A percentile compares a stretch with the other conserved stretches of the same genome.
These are phyloP conservation scores for Masnerella sp. DNA, from an alignment of 2,888 invertebrate species.

Conservation along the genomic window DNA sequence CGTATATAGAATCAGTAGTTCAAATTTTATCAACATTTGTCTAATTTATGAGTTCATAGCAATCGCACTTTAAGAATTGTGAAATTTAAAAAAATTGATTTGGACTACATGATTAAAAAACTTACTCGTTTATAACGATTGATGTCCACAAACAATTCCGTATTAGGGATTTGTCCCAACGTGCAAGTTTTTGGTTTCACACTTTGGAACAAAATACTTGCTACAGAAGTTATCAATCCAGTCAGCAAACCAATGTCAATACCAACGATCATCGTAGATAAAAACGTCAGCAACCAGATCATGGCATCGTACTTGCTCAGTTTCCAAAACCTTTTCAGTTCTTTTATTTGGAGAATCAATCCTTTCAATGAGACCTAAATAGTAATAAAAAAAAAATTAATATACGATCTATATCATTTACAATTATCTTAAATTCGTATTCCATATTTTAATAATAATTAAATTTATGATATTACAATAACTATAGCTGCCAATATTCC, in stretches of 20 bases:
- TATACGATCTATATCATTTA: background rate
- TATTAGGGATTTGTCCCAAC: slow-evolving; percentile 82
- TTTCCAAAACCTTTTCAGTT: slow-evolving; percentile 84
- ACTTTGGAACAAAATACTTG: slow-evolving; percentile 83
- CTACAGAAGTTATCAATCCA: slow-evolving; percentile 84
- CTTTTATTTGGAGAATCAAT: slow-evolving; percentile 85
- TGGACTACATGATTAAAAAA: no score
- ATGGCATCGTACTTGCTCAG: slow-evolving; percentile 84
- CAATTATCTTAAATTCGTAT: no score
- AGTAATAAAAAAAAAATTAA: background rate
- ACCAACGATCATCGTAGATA: slow-evolving; percentile 85
- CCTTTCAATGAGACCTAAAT: slow-evolving; percentile 84
- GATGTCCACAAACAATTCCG: slow-evolving; percentile 83
- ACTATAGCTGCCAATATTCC: slow-evolving; percentile 80
- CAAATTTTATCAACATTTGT: no score
- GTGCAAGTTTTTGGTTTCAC: slow-evolving; percentile 82
- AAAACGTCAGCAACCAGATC: slow-evolving; percentile 87
- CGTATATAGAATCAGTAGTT: no score
- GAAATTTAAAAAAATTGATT: no score
- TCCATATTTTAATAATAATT: no score
- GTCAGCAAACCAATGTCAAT: slow-evolving; percentile 86
- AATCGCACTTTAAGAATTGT: no score
- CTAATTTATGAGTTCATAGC: no score
- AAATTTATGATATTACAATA: no score
- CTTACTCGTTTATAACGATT: slow-evolving; percentile 81